Evolutionary conservation across 2,888 invertebrate genomes (phyloP), one percentile per base, ranked within the genome.

Genomic region (Psylliodes chrysocephalus): DNA sequence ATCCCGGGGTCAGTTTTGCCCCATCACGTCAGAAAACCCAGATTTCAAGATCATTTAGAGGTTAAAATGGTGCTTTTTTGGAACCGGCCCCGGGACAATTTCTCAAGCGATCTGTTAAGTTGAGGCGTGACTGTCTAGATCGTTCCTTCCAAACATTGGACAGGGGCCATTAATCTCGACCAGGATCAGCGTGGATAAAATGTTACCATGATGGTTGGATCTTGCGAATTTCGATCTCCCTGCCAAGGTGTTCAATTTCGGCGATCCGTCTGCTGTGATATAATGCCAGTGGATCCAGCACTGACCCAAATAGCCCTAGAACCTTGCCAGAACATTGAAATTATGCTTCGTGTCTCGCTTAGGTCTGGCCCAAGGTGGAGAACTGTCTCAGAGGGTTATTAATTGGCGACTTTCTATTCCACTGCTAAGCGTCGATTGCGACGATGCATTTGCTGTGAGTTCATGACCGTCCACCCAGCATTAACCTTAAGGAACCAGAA

Each of bases 1-100:
- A 33, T 33, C 33, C 33, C 38, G 38, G 38, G 38, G 38, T 38
- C 38, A 38, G 38, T 38, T 38, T 38, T 15, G 14, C 14, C 38
- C 38, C 12, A 14, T 15, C 14, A 38, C 38, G 38, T 14, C 38
- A 38, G 15, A 12, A 38, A 38, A 38, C 4, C 10, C 14, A 33
- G 33, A 33, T 33, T 33, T 33, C 33, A 33, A 33, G n/a, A 10
- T 33, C 33, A 33, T 33, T 33, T 33, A 33, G n/a, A 33, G 33
- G 33, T 33, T 10, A 33, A n/a, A 33, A 33, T 33, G 2, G 33
- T 38, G 30, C 1, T 14, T 38, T 38, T 38, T 2, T 38, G 38
- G 14, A 38, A 14, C 38, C 14, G 38, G 14, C 4, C 38, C 38
- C 15, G 15, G 38, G 38, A 14, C 14, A n/a, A 38, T n/a, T 38